Evolutionary conservation across 2,888 invertebrate genomes (phyloP).

Genomic region (Andrena praecox): DNA sequence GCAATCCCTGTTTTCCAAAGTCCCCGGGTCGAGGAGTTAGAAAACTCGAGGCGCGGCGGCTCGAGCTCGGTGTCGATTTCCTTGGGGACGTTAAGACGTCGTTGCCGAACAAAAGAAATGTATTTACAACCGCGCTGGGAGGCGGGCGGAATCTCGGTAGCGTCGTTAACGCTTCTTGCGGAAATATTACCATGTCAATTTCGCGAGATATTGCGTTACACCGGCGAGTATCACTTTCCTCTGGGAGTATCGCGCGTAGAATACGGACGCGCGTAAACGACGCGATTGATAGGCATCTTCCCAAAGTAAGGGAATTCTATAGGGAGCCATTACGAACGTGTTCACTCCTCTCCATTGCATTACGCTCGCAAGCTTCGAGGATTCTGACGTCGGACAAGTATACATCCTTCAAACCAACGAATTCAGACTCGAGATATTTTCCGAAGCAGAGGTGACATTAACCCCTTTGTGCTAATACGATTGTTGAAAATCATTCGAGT

Average conservation of each 20-base stretch:
- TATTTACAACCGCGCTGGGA: conserved; percentile 69
- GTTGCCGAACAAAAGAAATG: conserved; percentile 66
- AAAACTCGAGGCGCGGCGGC: conserved; percentile 46
- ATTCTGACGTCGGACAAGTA: background rate
- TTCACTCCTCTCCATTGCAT: conserved; percentile 34
- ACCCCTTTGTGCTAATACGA: background rate
- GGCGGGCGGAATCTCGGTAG: conserved; percentile 64
- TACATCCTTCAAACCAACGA: background rate
- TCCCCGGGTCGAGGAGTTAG: conserved; percentile 52
- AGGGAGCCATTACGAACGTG: conserved; percentile 51
- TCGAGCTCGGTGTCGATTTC: conserved; percentile 69
- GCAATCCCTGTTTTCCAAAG: background rate
- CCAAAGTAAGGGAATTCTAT: conserved; percentile 50
- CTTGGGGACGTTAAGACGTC: conserved; percentile 66
- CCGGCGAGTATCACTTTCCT: conserved; percentile 71
- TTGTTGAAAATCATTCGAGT: too few species aligned
- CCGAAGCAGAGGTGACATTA: background rate
- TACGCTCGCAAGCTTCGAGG: conserved; percentile 7
- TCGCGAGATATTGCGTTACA: conserved; percentile 73
- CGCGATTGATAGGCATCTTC: conserved; percentile 62
- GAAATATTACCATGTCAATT: conserved; percentile 76
- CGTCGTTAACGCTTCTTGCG: conserved; percentile 69
- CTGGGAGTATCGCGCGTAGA: conserved; percentile 68
- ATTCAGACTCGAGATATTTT: conserved; percentile 4
- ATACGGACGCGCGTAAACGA: conserved; percentile 36